phyloP scores from a whole-genome alignment of 64 coral and sea anemone species.

The Hydrozoanthus tunicans region DNA sequence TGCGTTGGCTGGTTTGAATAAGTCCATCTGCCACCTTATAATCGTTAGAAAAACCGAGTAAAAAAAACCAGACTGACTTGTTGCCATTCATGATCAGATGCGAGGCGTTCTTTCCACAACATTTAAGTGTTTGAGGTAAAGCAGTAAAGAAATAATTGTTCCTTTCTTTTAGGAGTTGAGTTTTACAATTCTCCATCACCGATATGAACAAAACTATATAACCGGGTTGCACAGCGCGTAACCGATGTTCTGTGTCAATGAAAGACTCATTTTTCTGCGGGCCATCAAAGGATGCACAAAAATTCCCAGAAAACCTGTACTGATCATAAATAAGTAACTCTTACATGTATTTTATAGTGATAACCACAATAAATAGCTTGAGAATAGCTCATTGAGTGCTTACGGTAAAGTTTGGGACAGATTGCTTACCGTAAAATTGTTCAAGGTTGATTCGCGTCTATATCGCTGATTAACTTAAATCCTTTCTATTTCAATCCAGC shows the following conservation, averaged over 20 bases:
- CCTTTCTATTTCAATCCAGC: neutral
- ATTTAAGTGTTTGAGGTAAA: neutral
- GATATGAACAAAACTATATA: neutral
- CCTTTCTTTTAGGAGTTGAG: neutral
- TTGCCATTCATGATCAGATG: neutral
- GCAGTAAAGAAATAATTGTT: conserved; percentile 6
- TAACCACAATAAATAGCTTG: neutral
- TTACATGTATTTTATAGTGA: neutral
- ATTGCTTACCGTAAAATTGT: conserved; percentile 9
- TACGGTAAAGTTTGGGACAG: conserved; percentile 26
- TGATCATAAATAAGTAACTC: neutral
- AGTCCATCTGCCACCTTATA: neutral
- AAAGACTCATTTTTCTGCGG: neutral
- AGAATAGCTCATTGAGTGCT: neutral
- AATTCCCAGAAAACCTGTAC: neutral
- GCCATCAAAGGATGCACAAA: neutral
- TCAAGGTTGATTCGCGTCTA: neutral
- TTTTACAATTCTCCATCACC: neutral
- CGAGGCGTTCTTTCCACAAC: neutral
- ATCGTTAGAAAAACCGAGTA: neutral
- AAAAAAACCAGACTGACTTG: no score
- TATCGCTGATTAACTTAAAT: neutral
- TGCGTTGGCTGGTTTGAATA: neutral
- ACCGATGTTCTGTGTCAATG: neutral
- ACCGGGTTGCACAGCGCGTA: neutral